phyloP scores from a whole-genome alignment of 2,888 invertebrate species.

The Piscicola geometra region DNA sequence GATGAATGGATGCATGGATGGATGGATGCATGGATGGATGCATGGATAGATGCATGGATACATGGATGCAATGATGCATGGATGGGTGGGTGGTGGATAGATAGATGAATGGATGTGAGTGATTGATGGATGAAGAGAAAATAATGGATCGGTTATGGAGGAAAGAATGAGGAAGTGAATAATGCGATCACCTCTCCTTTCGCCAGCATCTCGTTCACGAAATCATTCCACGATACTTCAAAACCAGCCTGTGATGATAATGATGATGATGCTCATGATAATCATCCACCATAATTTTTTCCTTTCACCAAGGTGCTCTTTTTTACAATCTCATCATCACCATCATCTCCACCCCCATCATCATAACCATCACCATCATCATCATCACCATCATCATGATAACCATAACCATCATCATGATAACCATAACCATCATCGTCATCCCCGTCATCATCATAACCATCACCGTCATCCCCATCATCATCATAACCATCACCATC shows the following conservation, averaged over 20 bases:
- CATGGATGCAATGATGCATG: not conserved
- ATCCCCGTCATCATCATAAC: no score
- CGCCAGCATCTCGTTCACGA: constrained; percentile 85
- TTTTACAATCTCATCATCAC: no score
- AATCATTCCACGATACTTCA: constrained; percentile 87
- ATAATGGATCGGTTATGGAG: not conserved
- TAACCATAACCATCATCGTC: no score
- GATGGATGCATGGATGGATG: not conserved
- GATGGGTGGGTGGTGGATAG: not conserved
- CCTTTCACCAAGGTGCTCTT: no score
- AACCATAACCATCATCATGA: no score
- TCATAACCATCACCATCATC: no score
- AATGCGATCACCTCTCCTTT: constrained; percentile 73
- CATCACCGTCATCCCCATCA: no score
- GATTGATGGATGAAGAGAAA: not conserved
- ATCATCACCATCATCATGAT: no score
- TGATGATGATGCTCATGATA: no score
- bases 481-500: no score
- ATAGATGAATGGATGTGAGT: not conserved
- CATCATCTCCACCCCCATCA: no score
- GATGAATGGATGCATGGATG: not conserved
- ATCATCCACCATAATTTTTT: no score
- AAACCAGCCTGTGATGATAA: not conserved
- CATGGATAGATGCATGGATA: not conserved
- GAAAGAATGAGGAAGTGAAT: not conserved